phyloP scores from a whole-genome alignment of 1,140 invertebrate genomes.

The Drosophila miranda region DNA sequence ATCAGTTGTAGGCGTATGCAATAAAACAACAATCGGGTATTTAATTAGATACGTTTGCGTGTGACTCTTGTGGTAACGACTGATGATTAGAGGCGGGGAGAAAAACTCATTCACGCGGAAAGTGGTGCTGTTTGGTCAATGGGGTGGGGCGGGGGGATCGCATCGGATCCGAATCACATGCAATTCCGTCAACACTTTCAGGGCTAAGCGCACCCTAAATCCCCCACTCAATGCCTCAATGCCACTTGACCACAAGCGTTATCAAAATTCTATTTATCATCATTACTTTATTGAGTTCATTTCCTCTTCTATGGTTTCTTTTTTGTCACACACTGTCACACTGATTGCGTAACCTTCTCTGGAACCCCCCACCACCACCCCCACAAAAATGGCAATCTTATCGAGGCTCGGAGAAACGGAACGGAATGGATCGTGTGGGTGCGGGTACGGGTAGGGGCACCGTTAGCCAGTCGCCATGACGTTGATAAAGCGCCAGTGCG shows the following conservation, averaged over 20 bases:
- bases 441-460: background rate
- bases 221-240: conserved; percentile 6
- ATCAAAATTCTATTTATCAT: conserved; percentile 47
- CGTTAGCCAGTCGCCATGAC: conserved; percentile 28
- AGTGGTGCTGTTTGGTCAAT: background rate
- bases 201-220: conserved; percentile 29
- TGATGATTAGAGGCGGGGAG: background rate
- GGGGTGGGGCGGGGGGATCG: background rate
- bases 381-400: conserved; percentile 29
- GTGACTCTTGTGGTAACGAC: background rate
- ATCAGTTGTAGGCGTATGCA: conserved; percentile 3
- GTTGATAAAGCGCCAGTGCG: conserved; percentile 21
- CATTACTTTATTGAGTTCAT: conserved; percentile 43
- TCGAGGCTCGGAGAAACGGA: conserved; percentile 5
- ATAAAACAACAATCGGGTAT: conserved; percentile 34
- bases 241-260: conserved; percentile 13
- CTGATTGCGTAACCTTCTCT: conserved; percentile 9
- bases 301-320: conserved; percentile 18
- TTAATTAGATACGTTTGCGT: conserved; percentile 21
- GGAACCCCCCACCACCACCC: background rate
- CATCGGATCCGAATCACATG: conserved; percentile 35
- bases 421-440: conserved; percentile 22
- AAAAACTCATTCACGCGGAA: conserved; percentile 18
- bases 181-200: conserved; percentile 6
- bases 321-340: background rate